Base-by-base conservation (phyloP, 2,797 vertebrate species). In the Bradypodion pumilum region DNA sequence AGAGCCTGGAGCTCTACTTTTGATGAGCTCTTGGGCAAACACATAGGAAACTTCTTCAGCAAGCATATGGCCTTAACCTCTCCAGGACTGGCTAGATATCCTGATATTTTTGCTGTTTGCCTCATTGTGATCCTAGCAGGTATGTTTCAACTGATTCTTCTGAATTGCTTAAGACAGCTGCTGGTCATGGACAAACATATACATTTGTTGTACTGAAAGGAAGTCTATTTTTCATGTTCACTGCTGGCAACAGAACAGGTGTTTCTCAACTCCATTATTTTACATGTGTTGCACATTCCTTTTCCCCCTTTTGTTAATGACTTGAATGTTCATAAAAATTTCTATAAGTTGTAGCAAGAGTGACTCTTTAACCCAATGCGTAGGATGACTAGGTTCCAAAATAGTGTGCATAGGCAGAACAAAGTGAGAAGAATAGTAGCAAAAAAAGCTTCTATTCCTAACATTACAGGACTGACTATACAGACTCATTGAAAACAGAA, bases 1-100 rank as follows among this genome's bases (percentile, higher is more conserved):
- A 91, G 96, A 69, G 98, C 97, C 0, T 98, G 97, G 97, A 98
- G 97, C 0, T 95, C 97, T 15, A 97, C 97, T 0, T 98, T 98
- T 75, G 97, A 98, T 91, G 96, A 97, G 74, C 95, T 98, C 29
- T 92, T 98, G 0, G 96, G 95, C 2, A 96, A 96, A 32, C 92
- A 91, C 81, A 97, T 98, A 72, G 95, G 93, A 0, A 91, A 68
- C 15, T 97, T 92, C 90, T 96, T 97, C 44, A 83, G 86, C 59
- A 83, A 92, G 82, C 86, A 97, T 0, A 89, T 91, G 0, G 80
- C 95, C 42, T 97, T 98, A 88, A 79, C 62, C 5, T 80, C 96
- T 6, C 91, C 95, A 2, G 97, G 97, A 13, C 90, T 98, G 89
- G 97, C 97, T 3, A 90, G 96, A 68, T 96, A 98, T 89, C 97